Conservation (phyloP, 2,888 invertebrate genomes). For the Dolomedes plantarius region DNA sequence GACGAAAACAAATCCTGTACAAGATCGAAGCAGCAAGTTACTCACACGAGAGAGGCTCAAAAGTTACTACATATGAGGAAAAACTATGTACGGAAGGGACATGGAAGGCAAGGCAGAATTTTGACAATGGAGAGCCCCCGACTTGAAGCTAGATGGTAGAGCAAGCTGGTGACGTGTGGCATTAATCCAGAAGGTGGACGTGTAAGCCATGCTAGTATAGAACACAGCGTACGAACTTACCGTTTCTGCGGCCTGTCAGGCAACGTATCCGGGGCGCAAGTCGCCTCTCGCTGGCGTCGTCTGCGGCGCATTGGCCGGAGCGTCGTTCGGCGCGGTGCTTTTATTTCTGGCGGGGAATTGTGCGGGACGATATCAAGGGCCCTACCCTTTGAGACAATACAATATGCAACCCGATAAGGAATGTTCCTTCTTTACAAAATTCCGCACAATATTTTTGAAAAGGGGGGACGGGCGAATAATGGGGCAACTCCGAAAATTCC, state of each 20-base stretch:
- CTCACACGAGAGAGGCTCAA: too few species aligned
- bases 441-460: constrained; percentile 69
- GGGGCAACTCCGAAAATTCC: constrained; percentile 52
- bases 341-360: constrained; percentile 55
- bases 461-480: constrained; percentile 46
- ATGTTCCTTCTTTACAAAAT: constrained; percentile 55
- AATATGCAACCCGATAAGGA: constrained; percentile 71
- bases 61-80: too few species aligned
- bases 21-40: too few species aligned
- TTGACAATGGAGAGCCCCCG: too few species aligned
- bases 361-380: constrained; percentile 39
- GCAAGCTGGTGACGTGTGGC: too few species aligned
- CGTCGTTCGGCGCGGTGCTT: constrained; percentile 39
- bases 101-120: too few species aligned
- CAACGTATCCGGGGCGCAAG: constrained; percentile 12
- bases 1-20: too few species aligned
- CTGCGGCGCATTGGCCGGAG: constrained; percentile 13
- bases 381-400: constrained; percentile 69
- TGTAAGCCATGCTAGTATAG: too few species aligned
- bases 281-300: constrained; percentile 1
- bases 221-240: neutral
- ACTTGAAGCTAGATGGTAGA: too few species aligned
- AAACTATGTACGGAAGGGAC: too few species aligned
- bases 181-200: too few species aligned
- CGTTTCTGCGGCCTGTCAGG: constrained; percentile 10